These are phyloP conservation scores for Griposia aprilina DNA, from an alignment of 2,888 invertebrate genomes.

Conservation along the genomic window DNA sequence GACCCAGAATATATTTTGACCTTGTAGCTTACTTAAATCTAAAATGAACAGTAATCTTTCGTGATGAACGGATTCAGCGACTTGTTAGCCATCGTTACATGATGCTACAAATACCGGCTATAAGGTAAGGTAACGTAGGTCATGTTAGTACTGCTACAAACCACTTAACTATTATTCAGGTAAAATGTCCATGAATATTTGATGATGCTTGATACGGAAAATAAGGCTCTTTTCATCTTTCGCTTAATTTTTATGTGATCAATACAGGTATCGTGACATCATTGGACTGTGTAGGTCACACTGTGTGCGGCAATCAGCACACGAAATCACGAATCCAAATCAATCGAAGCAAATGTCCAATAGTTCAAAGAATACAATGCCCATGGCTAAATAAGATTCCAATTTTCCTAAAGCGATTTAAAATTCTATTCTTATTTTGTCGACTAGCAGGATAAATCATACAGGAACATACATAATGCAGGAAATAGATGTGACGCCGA, in stretches of 20 bases:
- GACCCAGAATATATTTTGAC: constrained; percentile 14
- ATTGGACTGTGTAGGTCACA: constrained; percentile 21
- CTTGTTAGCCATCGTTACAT: constrained; percentile 12
- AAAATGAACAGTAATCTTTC: constrained; percentile 21
- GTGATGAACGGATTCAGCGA: neutral
- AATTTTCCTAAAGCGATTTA: constrained; percentile 31
- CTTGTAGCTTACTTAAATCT: constrained; percentile 14
- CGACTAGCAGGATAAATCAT: constrained; percentile 58
- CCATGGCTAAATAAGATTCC: constrained; percentile 7
- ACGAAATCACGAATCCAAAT: constrained; percentile 26
- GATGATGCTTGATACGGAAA: neutral
- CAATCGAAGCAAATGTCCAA: constrained; percentile 21
- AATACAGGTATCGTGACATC: constrained; percentile 22
- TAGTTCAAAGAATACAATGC: constrained; percentile 25
- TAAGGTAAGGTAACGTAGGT: neutral
- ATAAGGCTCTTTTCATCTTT: constrained; percentile 6
- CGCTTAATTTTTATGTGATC: neutral
- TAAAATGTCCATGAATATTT: neutral
- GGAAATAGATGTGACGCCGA: constrained; percentile 68
- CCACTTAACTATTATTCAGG: neutral
- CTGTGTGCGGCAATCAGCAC: constrained; percentile 17
- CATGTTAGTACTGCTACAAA: neutral
- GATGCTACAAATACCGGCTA: too few species aligned
- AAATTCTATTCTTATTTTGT: constrained; percentile 38
- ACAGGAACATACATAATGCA: constrained; percentile 68